Conservation (phyloP, 2,888 invertebrate genomes). For the Drosophila prostipennis region DNA sequence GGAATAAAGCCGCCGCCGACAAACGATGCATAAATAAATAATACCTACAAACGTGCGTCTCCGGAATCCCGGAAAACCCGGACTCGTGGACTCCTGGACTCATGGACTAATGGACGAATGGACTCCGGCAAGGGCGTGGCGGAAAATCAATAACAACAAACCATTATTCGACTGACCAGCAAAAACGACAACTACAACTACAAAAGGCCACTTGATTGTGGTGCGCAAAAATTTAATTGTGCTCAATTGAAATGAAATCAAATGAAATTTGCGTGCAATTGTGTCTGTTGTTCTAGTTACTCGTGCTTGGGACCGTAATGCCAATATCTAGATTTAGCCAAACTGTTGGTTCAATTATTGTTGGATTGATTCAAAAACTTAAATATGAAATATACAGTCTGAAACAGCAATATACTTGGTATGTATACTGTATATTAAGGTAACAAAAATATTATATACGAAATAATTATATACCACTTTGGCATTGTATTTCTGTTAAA, state of each 20-base stretch:
- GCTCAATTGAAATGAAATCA: slow-evolving; percentile 63
- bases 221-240: slow-evolving; percentile 71
- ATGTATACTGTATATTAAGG: no score
- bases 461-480: no score
- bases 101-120: background rate
- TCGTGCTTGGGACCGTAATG: background rate
- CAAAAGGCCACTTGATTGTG: slow-evolving; percentile 53
- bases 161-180: slow-evolving; percentile 22
- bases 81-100: background rate
- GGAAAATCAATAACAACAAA: slow-evolving; percentile 53
- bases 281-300: slow-evolving; percentile 23
- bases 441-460: no score
- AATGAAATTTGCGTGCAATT: slow-evolving; percentile 54
- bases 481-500: no score
- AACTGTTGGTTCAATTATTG: background rate
- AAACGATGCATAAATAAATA: slow-evolving; percentile 69
- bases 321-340: slow-evolving; percentile 9
- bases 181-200: slow-evolving; percentile 48
- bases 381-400: no score
- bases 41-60: slow-evolving; percentile 49
- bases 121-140: slow-evolving; percentile 14
- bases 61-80: slow-evolving; percentile 8
- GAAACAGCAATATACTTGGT: no score
- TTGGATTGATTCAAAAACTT: no score
- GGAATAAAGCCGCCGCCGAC: slow-evolving; percentile 43